Evolutionary conservation across 1,140 invertebrate species (phyloP).

Genomic region (Choristoneura fumiferana): DNA sequence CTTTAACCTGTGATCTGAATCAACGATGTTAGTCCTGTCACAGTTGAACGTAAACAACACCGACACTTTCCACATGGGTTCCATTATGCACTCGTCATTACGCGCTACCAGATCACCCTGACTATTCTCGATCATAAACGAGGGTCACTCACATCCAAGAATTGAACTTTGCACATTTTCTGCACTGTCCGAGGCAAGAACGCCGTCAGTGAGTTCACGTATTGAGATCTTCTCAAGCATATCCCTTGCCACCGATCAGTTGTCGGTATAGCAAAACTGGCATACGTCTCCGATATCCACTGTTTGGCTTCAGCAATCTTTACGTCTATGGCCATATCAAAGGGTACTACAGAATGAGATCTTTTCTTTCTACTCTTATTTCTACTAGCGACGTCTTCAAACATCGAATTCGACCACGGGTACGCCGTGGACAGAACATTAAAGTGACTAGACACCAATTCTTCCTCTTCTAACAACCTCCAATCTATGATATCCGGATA

Average conservation of each 20-base stretch:
- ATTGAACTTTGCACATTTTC: constrained; percentile 86
- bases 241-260: constrained; percentile 88
- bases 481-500: constrained; percentile 66
- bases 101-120: constrained; percentile 90
- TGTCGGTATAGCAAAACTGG: constrained; percentile 90
- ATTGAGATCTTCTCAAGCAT: constrained; percentile 87
- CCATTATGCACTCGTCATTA: constrained; percentile 87
- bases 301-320: constrained; percentile 85
- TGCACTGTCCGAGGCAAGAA: constrained; percentile 86
- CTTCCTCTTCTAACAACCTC: constrained; percentile 68
- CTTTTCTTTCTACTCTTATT: constrained; percentile 73
- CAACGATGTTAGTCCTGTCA: constrained; percentile 82
- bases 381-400: constrained; percentile 78
- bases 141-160: constrained; percentile 87
- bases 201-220: constrained; percentile 86
- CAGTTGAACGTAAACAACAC: constrained; percentile 85
- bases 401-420: constrained; percentile 77
- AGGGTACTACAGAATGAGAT: constrained; percentile 65
- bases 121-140: constrained; percentile 87
- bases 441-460: constrained; percentile 71
- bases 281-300: constrained; percentile 90
- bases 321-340: constrained; percentile 77
- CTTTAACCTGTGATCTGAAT: constrained; percentile 87
- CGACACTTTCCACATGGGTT: constrained; percentile 89
- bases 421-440: constrained; percentile 66